Evolutionary conservation across 2,113 vertebrate species (phyloP).

Genomic region (Empidonax traillii): DNA sequence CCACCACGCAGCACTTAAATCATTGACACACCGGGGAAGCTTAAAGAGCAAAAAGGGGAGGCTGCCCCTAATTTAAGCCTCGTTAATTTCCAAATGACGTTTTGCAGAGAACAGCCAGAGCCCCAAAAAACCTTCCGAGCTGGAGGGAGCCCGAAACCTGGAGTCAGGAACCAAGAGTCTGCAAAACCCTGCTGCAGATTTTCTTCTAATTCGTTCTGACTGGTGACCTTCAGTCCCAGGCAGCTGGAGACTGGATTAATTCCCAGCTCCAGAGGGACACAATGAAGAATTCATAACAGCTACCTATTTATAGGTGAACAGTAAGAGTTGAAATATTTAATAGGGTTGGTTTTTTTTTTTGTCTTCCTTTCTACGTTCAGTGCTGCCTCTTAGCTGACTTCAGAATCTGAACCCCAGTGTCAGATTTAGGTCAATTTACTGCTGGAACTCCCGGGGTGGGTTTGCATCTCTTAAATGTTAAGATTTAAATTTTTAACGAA

Average conservation of each 20-base stretch:
- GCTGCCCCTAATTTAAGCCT: neutral
- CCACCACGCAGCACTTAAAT: neutral
- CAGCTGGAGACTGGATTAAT: slow-evolving; percentile 56
- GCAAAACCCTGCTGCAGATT: slow-evolving; percentile 12
- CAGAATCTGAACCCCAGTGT: neutral
- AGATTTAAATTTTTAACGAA: neutral
- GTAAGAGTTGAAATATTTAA: neutral
- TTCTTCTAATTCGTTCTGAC: slow-evolving; percentile 53
- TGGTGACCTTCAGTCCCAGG: slow-evolving; percentile 52
- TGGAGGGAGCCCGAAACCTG: slow-evolving; percentile 33
- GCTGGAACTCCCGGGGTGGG: neutral
- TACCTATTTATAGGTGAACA: slow-evolving; percentile 55
- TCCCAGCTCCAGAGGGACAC: slow-evolving; percentile 5
- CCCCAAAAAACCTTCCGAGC: slow-evolving; percentile 6
- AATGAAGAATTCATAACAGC: slow-evolving; percentile 32
- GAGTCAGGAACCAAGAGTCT: slow-evolving; percentile 35
- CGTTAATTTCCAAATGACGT: slow-evolving; percentile 40
- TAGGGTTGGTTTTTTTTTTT: neutral
- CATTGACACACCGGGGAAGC: neutral
- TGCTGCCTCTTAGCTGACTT: neutral
- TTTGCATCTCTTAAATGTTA: neutral
- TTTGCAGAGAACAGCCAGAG: slow-evolving; percentile 35
- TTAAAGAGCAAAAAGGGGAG: neutral
- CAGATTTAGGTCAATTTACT: neutral
- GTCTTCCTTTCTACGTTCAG: neutral